Base-by-base conservation (phyloP, 2,888 invertebrate species). In the Aspidiotus rigidus region DNA sequence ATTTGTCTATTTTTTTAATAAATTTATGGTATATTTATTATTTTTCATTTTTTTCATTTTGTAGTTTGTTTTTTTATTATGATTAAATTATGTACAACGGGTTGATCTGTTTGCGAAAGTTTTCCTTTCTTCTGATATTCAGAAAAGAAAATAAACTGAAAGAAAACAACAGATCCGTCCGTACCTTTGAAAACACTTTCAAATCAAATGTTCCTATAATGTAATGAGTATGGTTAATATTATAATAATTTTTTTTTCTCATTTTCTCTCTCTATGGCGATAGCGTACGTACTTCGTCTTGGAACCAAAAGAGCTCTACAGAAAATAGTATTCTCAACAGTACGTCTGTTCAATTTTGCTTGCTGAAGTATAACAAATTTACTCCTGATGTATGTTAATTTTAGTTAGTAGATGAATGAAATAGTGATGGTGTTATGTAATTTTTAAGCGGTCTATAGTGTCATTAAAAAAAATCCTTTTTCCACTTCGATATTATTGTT, bases 141-240 rank as follows among this genome's bases (percentile, higher is more conserved):
- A 28, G 28, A 3, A 28, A 28, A 28, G 28, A 28, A 28, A 28
- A 28, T 28, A 49, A 49, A 49, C 10, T 49, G 10, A n/a, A 49
- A 13, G 49, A n/a, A 49, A 49, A 49, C 49, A 49, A 39, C 11
- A 13, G 41, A 60, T 67, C 67, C 39, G 60, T 57, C 44, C 67
- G 59, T 67, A 16, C 49, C 15, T 49, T 67, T 67, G 28, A 39
- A 53, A 63, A 17, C 63, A 67, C 67, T 67, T 67, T 67, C 67
- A 59, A 44, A 28, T 59, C 59, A 44, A 44, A 67, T 67, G 67
- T 67, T 67, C 67, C 67, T 67, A 67, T 64, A 28, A 28, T 28
- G 28, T 28, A 28, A 28, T 28, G 28, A 28, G 28, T 28, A 28
- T 28, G 5, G n/a, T n/a, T n/a, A n/a, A n/a, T n/a, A 28, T 28